Base-by-base conservation (phyloP, 2,113 vertebrate genomes). In the Suricata suricatta region DNA sequence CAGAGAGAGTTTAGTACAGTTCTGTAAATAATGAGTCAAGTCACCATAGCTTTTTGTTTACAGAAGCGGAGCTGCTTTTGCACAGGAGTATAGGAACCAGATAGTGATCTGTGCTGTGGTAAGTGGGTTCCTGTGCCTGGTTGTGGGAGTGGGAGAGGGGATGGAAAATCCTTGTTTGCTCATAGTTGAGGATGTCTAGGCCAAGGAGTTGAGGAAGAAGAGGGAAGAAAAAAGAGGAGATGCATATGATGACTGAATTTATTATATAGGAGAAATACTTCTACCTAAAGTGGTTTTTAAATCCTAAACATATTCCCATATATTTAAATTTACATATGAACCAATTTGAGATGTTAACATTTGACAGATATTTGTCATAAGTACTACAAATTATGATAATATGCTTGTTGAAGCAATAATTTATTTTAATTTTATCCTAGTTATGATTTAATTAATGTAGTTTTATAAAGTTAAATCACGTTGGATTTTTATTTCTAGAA, bases 21-120 rank as follows among this genome's bases (percentile, higher is more conserved):
- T 93, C 44, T 97, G 77, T 94, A 94, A 97, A 94, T 97, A 89
- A 95, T 96, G 71, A 97, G 94, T 97, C 93, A 97, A 97, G 89
- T 97, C 86, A 97, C 91, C 96, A 96, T 71, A 98, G 97, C 97
- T 95, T 97, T 97, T 97, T 98, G 97, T 98, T 96, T 93, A 97
- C 96, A 98, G 91, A 97, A 96, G 91, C 66, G 27, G 91, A 98
- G 97, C 95, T 95, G 98, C 93, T 97, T 98, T 97, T 97, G 82
- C 95, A 98, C 93, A 97, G 96, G 71, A 83, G 72, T 96, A 54
- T 97, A 97, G 96, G 93, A 98, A 92, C 85, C 93, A 96, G 88
- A 96, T 97, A 97, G 88, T 97, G 96, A 97, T 94, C 96, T 97
- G 50, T 98, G 95, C 95, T 97, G 82, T 97, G 93, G 88, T 98